phyloP scores from a whole-genome alignment of 2,888 invertebrate genomes.

The Conops quadrifasciatus region DNA sequence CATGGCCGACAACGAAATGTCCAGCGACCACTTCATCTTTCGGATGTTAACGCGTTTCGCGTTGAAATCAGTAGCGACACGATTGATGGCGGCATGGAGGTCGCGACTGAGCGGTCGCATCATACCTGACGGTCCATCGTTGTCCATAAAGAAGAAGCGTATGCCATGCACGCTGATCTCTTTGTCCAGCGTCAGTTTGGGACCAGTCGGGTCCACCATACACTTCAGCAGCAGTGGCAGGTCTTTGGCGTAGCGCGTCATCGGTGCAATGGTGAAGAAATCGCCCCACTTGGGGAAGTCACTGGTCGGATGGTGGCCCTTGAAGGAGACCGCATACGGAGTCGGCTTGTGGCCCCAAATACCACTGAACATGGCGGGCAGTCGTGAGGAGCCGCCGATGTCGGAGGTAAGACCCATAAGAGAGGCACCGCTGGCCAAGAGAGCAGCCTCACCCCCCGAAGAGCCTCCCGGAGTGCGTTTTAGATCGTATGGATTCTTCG shows the following conservation, averaged over 20 bases:
- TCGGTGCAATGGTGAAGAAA: slow-evolving; percentile 84
- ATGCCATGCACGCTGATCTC: slow-evolving; percentile 69
- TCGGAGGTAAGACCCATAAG: slow-evolving; percentile 87
- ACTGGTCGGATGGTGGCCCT: slow-evolving; percentile 76
- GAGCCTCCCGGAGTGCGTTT: slow-evolving; percentile 85
- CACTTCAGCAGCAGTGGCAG: slow-evolving; percentile 78
- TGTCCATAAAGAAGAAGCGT: slow-evolving; percentile 82
- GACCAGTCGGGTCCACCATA: slow-evolving; percentile 69
- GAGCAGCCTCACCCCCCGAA: slow-evolving; percentile 85
- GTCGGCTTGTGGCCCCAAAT: slow-evolving; percentile 93
- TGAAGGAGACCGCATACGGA: slow-evolving; percentile 72
- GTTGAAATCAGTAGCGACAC: slow-evolving; percentile 63
- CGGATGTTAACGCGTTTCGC: slow-evolving; percentile 70
- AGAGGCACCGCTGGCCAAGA: slow-evolving; percentile 82
- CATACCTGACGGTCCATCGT: slow-evolving; percentile 74
- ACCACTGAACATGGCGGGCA: slow-evolving; percentile 91
- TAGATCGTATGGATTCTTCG: slow-evolving; percentile 89
- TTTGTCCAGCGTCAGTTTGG: slow-evolving; percentile 66
- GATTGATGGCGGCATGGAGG: slow-evolving; percentile 62
- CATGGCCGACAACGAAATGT: slow-evolving; percentile 70
- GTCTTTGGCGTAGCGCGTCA: slow-evolving; percentile 88
- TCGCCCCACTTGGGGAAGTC: slow-evolving; percentile 70
- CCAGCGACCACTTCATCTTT: slow-evolving; percentile 73
- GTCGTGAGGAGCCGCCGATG: slow-evolving; percentile 86
- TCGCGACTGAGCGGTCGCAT: slow-evolving; percentile 65